These are phyloP conservation scores for Falco columbarius DNA, from an alignment of 2,797 vertebrate species.

Conservation along the genomic window DNA sequence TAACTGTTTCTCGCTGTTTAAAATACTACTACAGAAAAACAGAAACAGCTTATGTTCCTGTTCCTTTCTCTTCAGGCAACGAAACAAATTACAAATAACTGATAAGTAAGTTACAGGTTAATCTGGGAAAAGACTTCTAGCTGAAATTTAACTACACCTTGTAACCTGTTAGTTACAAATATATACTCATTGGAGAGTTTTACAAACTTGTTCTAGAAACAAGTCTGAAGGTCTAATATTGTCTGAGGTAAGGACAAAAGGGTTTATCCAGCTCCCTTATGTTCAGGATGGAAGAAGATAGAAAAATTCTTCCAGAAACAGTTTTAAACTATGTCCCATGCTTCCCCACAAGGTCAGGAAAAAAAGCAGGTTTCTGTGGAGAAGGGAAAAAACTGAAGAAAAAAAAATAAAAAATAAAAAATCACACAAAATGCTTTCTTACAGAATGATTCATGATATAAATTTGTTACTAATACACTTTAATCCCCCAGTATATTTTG, in stretches of 20 bases:
- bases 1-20: background rate
- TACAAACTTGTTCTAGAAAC: background rate
- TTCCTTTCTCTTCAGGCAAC: background rate
- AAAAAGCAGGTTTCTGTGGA: background rate
- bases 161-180: background rate
- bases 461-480: background rate
- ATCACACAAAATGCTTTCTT: fast-evolving
- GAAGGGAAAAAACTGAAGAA: background rate
- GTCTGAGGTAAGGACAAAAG: background rate
- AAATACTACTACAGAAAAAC: background rate
- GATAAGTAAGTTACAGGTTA: background rate
- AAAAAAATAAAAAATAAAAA: background rate
- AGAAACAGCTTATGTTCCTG: background rate
- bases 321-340: background rate
- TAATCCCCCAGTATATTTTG: background rate
- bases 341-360: background rate
- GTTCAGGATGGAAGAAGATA: background rate
- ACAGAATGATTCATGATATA: background rate
- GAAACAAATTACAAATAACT: background rate
- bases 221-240: background rate
- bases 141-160: background rate
- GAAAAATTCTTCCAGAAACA: background rate
- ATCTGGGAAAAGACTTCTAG: background rate
- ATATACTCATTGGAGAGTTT: background rate
- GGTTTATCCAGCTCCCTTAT: background rate